Percentiles rank a stretch among this genome's conserved stretches.
Conservation (phyloP, 2,113 vertebrate genomes). For the Pelecanus crispus region DNA sequence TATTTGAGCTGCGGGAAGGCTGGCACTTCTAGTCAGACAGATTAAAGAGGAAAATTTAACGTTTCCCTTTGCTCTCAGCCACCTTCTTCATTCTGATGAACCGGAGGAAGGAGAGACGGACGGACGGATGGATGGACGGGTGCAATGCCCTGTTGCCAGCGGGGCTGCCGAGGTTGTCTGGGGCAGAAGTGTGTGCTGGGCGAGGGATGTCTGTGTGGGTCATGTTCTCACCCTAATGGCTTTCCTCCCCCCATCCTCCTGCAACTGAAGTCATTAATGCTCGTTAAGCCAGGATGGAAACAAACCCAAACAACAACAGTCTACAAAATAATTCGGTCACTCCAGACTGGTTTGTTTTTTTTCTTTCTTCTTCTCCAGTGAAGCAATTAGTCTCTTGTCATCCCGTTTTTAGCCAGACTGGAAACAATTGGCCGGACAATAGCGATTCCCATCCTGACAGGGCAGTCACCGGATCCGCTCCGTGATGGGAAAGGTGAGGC, state of each 20-base stretch:
- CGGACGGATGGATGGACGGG: neutral
- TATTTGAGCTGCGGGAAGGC: neutral
- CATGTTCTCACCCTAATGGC: neutral
- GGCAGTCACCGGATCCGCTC: neutral
- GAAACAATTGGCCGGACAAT: neutral
- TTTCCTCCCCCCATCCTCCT: neutral
- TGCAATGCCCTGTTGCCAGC: accelerated
- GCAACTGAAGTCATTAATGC: slow-evolving; percentile 34
- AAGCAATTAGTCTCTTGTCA: slow-evolving; percentile 26
- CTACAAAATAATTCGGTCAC: slow-evolving; percentile 15
- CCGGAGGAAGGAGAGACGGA: neutral
- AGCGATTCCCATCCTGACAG: neutral
- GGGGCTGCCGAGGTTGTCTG: neutral
- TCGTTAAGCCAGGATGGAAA: slow-evolving; percentile 51
- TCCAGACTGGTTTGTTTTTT: neutral
- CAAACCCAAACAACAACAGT: slow-evolving; percentile 61
- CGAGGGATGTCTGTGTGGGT: neutral
- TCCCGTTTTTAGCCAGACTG: slow-evolving; percentile 31
- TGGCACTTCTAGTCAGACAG: neutral
- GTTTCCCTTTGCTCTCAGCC: neutral
- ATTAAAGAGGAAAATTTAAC: neutral
- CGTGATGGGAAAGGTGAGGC: neutral
- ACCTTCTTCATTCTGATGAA: neutral
- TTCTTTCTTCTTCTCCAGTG: neutral
- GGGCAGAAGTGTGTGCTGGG: neutral